Base-by-base conservation (phyloP, 2,888 invertebrate genomes). In the Lepidonotus clava region DNA sequence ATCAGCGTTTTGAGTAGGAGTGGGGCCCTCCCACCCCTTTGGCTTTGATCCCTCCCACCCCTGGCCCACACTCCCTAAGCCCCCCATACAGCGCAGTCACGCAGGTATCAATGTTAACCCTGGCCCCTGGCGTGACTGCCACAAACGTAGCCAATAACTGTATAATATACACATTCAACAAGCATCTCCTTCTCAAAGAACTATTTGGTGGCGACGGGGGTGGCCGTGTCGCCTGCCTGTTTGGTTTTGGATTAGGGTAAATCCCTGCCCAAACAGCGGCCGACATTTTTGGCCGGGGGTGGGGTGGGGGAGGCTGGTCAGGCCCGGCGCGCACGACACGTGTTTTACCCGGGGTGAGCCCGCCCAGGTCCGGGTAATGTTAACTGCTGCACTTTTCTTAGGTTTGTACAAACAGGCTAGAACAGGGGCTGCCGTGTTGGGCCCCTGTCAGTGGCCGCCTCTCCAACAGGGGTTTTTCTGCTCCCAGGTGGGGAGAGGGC, bases 371-470 rank as follows among this genome's bases (percentile, higher is more conserved):
- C n/a, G 71, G 38, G 36, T 36, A 36, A 36, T 24, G 36, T 71
- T 38, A 71, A 34, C 71, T 18, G 36, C 38, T 34, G 21, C 36
- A 1, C 71, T 36, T 71, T 71, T 71, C 71, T 71, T 38, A 32
- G 71, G 71, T 71, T 34, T 71, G 71, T 36, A 36, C 71, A 71
- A 71, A 71, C 38, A 71, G 36, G 38, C 36, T 71, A 71, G 71
- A 71, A 71, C 71, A 71, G 71, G 71, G 71, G 71, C 71, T n/a
- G 38, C 71, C 71, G 71, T 71, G 71, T 71, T 71, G 71, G 71
- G 71, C 36, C 71, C n/a, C 71, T 71, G 34, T 71, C 71, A 71
- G 4, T 34, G n/a, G 71, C 71, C 71, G 38, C 71, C 71, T 36
- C 14, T n/a, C 11, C 56, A 8, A 32, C n/a, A 18, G 11, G 61